Conservation (phyloP, 2,113 vertebrate species). For the Laticauda colubrina region DNA sequence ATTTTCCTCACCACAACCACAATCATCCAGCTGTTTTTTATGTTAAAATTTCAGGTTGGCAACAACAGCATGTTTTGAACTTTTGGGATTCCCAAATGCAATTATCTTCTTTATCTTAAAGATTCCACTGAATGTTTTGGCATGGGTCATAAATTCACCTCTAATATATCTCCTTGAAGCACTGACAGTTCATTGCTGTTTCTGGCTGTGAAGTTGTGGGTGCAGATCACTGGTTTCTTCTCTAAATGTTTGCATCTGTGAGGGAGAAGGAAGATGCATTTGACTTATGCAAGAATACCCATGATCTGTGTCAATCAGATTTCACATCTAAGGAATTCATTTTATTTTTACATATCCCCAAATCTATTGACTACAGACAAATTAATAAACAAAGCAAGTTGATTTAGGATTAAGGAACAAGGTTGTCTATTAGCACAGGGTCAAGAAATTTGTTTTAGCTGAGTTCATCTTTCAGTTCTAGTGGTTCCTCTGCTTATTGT, state of each 20-base stretch:
- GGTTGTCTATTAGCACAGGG: neutral
- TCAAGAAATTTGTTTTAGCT: neutral
- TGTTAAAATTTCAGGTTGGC: neutral
- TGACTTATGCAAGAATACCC: neutral
- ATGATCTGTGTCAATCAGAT: neutral
- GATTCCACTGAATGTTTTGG: too few relatives aligned
- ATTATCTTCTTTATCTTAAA: neutral
- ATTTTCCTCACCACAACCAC: neutral
- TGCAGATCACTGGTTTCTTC: slow-evolving; percentile 67
- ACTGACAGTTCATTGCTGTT: slow-evolving; percentile 87
- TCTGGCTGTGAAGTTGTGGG: slow-evolving; percentile 84
- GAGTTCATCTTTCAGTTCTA: neutral
- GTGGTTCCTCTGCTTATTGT: neutral
- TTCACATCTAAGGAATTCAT: neutral
- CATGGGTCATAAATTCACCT: slow-evolving; percentile 66
- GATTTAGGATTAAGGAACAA: neutral
- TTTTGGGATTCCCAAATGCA: neutral
- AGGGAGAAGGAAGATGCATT: neutral
- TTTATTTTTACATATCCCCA: neutral
- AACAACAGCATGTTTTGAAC: neutral
- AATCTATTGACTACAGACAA: neutral
- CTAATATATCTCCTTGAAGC: slow-evolving; percentile 75
- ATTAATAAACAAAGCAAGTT: neutral
- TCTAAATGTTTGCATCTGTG: slow-evolving; percentile 48
- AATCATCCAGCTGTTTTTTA: neutral